These are phyloP conservation scores for Pheosia tremula DNA, from an alignment of 2,888 invertebrate species.

Conservation along the genomic window DNA sequence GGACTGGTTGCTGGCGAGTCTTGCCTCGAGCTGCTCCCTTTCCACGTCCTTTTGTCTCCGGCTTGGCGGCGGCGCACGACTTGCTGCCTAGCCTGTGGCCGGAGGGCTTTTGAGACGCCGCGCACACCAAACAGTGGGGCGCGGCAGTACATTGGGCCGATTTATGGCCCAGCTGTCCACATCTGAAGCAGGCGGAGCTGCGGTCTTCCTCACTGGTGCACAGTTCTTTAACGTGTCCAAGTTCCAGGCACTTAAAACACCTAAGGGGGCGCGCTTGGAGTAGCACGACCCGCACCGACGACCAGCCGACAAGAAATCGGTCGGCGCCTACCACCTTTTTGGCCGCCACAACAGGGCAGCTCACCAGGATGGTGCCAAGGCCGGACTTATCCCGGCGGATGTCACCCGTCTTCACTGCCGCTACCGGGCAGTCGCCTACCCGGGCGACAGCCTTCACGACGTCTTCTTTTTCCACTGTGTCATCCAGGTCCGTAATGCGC, in stretches of 20 bases:
- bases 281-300: not conserved
- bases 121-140: not conserved
- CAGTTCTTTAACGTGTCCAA: not conserved
- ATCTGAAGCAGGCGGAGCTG: not conserved
- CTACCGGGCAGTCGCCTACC: not conserved
- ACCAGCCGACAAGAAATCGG: not conserved
- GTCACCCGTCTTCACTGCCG: not conserved
- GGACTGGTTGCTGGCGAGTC: too few relatives aligned
- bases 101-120: not conserved
- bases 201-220: not conserved
- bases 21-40: too few relatives aligned
- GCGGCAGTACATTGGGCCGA: not conserved
- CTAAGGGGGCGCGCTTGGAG: not conserved
- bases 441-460: not conserved
- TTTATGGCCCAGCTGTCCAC: not conserved
- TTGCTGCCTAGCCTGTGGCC: not conserved
- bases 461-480: not conserved
- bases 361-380: not conserved
- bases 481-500: not conserved
- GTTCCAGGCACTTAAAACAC: not conserved
- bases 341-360: not conserved
- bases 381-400: not conserved
- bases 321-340: not conserved
- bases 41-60: not conserved
- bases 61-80: too few relatives aligned